phyloP scores from a whole-genome alignment of 2,113 vertebrate genomes.

The Noctilio leporinus region DNA sequence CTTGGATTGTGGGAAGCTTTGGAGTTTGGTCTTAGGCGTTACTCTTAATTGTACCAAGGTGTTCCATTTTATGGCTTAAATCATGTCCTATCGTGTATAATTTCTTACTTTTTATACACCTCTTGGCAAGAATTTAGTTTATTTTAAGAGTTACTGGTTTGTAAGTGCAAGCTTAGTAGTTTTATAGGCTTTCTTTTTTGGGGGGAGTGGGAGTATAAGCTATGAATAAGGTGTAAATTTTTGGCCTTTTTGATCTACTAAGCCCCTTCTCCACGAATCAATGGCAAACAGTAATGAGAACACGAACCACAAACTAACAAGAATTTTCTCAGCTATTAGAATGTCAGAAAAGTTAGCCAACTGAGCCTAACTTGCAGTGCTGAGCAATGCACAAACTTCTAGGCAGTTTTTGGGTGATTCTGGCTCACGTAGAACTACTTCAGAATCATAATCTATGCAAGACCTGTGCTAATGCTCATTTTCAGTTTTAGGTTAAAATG shows the following conservation, averaged over 20 bases:
- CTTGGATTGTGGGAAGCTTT: conserved; percentile 23
- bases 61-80: conserved; percentile 65
- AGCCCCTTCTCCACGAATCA: not conserved
- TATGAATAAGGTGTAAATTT: conserved; percentile 56
- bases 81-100: conserved; percentile 69
- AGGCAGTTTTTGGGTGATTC: not conserved
- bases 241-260: conserved; percentile 34
- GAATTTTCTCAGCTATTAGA: not conserved
- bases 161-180: conserved; percentile 67
- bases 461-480: not conserved
- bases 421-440: not conserved
- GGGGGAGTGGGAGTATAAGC: not conserved
- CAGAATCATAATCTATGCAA: not conserved
- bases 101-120: conserved; percentile 64
- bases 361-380: not conserved
- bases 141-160: conserved; percentile 73
- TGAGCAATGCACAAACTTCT: not conserved
- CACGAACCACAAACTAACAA: not conserved
- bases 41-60: conserved; percentile 41
- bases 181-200: conserved; percentile 65
- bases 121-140: conserved; percentile 72
- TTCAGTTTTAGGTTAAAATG: conserved; percentile 16
- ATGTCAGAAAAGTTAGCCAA: not conserved
- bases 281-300: not conserved
- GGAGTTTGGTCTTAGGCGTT: conserved; percentile 55